Conservation (phyloP, 1,140 invertebrate species). For the Meteorus sp. region DNA sequence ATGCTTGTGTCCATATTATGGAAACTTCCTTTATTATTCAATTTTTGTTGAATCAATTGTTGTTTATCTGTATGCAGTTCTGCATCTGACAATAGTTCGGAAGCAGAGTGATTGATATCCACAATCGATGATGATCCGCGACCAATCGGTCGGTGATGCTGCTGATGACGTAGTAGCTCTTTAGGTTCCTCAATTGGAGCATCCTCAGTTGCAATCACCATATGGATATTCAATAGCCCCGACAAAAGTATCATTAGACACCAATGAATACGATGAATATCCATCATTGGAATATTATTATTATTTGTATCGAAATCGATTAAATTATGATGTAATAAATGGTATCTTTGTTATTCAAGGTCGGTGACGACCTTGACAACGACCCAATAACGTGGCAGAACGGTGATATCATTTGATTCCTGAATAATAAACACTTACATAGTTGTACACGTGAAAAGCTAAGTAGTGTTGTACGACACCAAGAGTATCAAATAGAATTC, state of each 20-base stretch:
- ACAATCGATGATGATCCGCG: conserved; percentile 50
- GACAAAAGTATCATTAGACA: conserved; percentile 16
- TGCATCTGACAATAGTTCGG: not conserved
- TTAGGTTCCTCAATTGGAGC: conserved; percentile 39
- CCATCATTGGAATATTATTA: conserved; percentile 1
- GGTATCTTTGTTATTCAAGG: conserved; percentile 2
- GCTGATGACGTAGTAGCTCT: conserved; percentile 45
- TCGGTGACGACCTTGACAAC: conserved; percentile 3
- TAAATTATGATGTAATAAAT: not conserved
- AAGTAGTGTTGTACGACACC: not conserved
- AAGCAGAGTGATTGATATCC: not conserved
- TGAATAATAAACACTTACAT: not conserved
- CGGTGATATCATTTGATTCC: conserved; percentile 10
- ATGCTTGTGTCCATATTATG: conserved; percentile 30
- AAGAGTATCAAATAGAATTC: conserved; percentile 4
- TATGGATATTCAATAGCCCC: conserved; percentile 17
- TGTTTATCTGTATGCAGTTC: not conserved
- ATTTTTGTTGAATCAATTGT: not conserved
- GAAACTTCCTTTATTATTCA: not conserved
- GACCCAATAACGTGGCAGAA: not conserved
- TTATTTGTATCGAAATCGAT: not conserved
- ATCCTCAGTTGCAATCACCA: conserved; percentile 14
- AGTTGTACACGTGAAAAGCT: not conserved
- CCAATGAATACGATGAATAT: not conserved
- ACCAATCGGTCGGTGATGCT: conserved; percentile 43